Evolutionary conservation across 2,888 invertebrate genomes (phyloP).

Genomic region (Asteroscopus sphinx): DNA sequence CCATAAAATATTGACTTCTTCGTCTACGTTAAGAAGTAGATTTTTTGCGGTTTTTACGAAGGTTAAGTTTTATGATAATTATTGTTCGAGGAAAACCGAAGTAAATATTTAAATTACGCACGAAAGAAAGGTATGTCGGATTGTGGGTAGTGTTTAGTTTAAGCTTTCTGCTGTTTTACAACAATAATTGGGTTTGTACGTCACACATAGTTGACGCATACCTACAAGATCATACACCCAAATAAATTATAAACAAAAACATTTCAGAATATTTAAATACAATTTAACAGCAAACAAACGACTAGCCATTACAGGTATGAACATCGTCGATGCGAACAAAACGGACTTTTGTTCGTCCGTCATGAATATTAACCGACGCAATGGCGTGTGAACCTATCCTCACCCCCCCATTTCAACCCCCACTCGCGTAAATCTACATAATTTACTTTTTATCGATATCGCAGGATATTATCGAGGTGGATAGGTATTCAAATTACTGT

Average conservation of each 20-base stretch:
- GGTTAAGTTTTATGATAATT: background rate
- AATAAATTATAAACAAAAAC: background rate
- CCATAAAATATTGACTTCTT: constrained; percentile 50
- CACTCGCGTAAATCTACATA: constrained; percentile 63
- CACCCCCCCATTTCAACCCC: constrained; percentile 19
- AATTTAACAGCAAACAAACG: constrained; percentile 24
- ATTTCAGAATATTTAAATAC: constrained; percentile 6
- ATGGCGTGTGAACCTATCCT: constrained; percentile 59
- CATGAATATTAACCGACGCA: constrained; percentile 67
- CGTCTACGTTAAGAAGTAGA: constrained; percentile 15
- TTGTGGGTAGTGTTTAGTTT: too few relatives aligned
- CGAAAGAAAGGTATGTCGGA: too few relatives aligned
- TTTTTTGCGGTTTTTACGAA: constrained; percentile 9
- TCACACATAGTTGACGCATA: background rate
- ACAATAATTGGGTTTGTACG: too few relatives aligned
- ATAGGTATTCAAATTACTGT: constrained; percentile 60
- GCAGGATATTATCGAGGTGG: constrained; percentile 58
- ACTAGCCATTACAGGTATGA: constrained; percentile 52
- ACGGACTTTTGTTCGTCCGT: constrained; percentile 52
- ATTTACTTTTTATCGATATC: constrained; percentile 62
- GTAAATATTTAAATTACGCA: too few relatives aligned
- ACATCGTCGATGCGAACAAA: constrained; percentile 46
- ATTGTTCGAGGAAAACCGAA: too few relatives aligned
- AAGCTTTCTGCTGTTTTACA: too few relatives aligned
- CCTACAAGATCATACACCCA: background rate